These are phyloP conservation scores for Orussus abietinus DNA, from an alignment of 1,140 invertebrate genomes.

Conservation along the genomic window DNA sequence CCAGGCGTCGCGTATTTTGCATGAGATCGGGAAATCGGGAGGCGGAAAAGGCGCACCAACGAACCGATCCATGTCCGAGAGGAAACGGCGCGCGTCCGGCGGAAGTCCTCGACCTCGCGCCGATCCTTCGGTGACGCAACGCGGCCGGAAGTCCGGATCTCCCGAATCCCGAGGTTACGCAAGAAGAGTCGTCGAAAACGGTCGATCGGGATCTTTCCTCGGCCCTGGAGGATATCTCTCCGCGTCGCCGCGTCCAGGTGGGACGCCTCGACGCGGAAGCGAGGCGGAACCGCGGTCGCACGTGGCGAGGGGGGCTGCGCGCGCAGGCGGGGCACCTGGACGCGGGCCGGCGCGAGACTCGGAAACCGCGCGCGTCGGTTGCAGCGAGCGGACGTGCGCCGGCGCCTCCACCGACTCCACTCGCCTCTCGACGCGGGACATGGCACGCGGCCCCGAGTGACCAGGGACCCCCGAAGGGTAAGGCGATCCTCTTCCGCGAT, in stretches of 20 bases:
- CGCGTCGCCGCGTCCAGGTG: conserved; percentile 23
- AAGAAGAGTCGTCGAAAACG: conserved; percentile 24
- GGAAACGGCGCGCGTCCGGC: no score
- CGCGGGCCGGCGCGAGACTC: conserved; percentile 14
- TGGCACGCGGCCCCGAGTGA: neutral
- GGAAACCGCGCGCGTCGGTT: conserved; percentile 16
- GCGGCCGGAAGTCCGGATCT: conserved; percentile 2
- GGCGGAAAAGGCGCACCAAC: no score
- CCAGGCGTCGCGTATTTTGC: no score
- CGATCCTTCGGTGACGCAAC: no score
- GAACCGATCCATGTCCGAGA: no score
- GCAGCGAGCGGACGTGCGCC: conserved; percentile 7
- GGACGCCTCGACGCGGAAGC: conserved; percentile 23
- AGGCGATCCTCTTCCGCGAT: neutral
- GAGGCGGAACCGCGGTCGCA: conserved; percentile 16
- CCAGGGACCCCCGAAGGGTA: neutral
- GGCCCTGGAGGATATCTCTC: conserved; percentile 22
- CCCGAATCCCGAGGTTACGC: conserved; percentile 21
- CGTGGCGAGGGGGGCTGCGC: conserved; percentile 14
- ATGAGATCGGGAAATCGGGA: no score
- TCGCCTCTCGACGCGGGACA: neutral
- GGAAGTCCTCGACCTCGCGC: no score
- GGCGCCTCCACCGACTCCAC: neutral
- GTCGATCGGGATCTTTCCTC: conserved; percentile 17
- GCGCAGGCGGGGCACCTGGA: conserved; percentile 16